Evolutionary conservation across 2,113 vertebrate genomes (phyloP).

Genomic region (Syrmaticus mikado): DNA sequence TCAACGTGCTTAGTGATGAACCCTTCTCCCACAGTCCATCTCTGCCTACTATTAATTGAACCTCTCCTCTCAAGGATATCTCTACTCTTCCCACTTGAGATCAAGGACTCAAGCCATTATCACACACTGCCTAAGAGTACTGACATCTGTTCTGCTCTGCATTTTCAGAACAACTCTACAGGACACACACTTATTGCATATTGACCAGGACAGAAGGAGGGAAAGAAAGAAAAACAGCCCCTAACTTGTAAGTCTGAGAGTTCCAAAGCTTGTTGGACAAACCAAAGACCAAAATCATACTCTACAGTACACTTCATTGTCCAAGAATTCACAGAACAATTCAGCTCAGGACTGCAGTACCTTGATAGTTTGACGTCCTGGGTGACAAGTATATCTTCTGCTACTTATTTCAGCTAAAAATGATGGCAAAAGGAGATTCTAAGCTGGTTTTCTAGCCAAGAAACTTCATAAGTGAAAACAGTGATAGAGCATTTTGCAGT

Average conservation of each 20-base stretch:
- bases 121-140: background rate
- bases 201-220: background rate
- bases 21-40: background rate
- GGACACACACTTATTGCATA: fast-evolving
- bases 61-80: background rate
- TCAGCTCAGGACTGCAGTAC: background rate
- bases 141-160: background rate
- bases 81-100: background rate
- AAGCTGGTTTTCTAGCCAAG: background rate
- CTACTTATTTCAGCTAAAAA: background rate
- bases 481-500: background rate
- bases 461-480: background rate
- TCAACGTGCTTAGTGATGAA: background rate
- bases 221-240: background rate
- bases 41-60: background rate
- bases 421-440: background rate
- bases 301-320: background rate
- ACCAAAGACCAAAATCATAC: background rate
- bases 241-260: background rate
- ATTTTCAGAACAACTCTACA: background rate
- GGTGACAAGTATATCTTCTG: background rate
- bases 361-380: background rate
- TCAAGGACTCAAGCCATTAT: background rate
- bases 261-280: background rate
- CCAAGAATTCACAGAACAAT: background rate